Percentiles rank a stretch among this genome's conserved stretches.
These are phyloP conservation scores for Artibeus lituratus DNA, from an alignment of 2,797 vertebrate species.

Conservation along the genomic window DNA sequence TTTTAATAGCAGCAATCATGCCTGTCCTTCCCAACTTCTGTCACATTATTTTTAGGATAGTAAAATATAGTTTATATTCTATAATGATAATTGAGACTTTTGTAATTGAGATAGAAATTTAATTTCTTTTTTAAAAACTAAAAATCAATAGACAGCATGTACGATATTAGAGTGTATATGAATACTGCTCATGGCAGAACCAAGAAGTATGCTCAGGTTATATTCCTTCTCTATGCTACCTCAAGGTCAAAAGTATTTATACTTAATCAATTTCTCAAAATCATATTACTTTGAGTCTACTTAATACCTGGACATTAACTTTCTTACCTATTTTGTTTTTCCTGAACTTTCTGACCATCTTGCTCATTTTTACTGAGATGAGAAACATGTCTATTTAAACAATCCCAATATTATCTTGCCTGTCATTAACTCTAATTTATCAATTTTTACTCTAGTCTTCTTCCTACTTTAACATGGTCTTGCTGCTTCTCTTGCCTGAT, in stretches of 20 bases:
- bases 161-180: not conserved
- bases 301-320: not conserved
- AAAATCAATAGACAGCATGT: not conserved
- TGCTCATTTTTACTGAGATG: not conserved
- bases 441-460: not conserved
- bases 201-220: not conserved
- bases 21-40: not conserved
- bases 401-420: not conserved
- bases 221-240: not conserved
- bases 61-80: not conserved
- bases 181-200: not conserved
- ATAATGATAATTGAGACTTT: not conserved
- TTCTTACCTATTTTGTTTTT: not conserved
- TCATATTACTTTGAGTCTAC: not conserved
- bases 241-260: not conserved
- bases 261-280: slow-evolving; percentile 7
- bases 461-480: not conserved
- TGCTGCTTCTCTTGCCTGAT: not conserved
- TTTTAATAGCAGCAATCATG: not conserved
- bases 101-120: not conserved
- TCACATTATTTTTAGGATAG: not conserved
- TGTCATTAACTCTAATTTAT: not conserved
- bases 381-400: not conserved
- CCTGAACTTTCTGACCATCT: not conserved
- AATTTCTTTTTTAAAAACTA: not conserved